Conservation (phyloP, 2,888 invertebrate genomes). For the Eristalis arbustorum region DNA sequence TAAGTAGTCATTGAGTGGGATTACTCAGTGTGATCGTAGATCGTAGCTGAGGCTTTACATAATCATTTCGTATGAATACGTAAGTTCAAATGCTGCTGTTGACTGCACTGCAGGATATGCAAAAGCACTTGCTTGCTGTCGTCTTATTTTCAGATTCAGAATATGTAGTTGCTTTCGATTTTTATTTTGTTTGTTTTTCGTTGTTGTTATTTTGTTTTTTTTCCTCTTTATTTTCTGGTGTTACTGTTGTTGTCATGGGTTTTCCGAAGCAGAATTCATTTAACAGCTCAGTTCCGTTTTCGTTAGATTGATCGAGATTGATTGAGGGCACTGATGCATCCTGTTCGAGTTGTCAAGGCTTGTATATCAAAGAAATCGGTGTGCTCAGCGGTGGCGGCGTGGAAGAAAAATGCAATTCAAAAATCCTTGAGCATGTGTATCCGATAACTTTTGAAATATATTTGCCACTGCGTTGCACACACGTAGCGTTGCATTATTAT, state of each 20-base stretch:
- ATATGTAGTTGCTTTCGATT: slow-evolving; percentile 7
- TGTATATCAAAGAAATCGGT: background rate
- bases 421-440: background rate
- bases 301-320: slow-evolving; percentile 49
- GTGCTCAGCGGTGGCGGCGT: background rate
- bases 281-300: slow-evolving; percentile 37
- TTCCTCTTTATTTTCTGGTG: too few species aligned
- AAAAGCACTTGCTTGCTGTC: slow-evolving; percentile 20
- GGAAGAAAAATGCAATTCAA: background rate
- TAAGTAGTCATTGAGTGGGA: slow-evolving; percentile 51
- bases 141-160: slow-evolving; percentile 37
- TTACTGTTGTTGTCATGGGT: slow-evolving; percentile 21
- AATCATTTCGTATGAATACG: slow-evolving; percentile 45
- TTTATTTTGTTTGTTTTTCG: background rate
- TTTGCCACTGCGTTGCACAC: background rate
- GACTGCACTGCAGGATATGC: slow-evolving; percentile 50
- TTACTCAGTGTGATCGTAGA: slow-evolving; percentile 35
- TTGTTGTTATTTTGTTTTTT: background rate
- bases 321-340: slow-evolving; percentile 22
- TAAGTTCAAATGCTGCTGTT: background rate
- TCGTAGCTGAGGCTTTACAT: slow-evolving; percentile 31
- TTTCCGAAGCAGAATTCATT: slow-evolving; percentile 23
- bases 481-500: background rate
- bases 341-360: background rate
- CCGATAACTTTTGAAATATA: background rate